phyloP scores from a whole-genome alignment of 2,113 vertebrate species.

The Neolamprologus sp. region DNA sequence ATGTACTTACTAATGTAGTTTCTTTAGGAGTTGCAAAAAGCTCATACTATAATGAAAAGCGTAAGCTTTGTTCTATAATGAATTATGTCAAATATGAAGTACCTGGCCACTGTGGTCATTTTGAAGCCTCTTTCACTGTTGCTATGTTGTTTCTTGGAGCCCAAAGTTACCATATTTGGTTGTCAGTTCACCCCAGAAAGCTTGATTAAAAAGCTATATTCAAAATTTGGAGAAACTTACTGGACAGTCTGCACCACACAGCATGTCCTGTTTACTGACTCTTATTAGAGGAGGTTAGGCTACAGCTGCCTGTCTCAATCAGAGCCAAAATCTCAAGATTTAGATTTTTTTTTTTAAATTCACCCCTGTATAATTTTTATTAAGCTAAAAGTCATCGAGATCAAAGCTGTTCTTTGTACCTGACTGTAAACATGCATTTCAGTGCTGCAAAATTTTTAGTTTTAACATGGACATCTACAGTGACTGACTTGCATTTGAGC shows the following conservation, averaged over 20 bases:
- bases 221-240: not conserved
- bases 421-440: not conserved
- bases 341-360: fast-evolving
- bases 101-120: not conserved
- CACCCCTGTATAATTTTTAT: not conserved
- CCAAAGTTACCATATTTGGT: not conserved
- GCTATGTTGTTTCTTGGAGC: not conserved
- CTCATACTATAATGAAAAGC: not conserved
- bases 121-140: not conserved
- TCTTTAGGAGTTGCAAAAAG: not conserved
- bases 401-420: not conserved
- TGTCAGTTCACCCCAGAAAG: not conserved
- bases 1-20: not conserved
- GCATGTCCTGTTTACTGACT: not conserved
- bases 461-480: not conserved
- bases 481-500: not conserved
- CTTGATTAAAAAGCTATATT: not conserved
- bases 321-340: not conserved
- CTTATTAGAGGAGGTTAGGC: not conserved
- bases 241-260: not conserved
- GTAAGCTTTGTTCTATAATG: not conserved
- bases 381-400: not conserved
- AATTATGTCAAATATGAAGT: not conserved
- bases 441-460: not conserved
- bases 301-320: not conserved